These are phyloP conservation scores for Acrocephalus arundinaceus DNA, from an alignment of 2,113 vertebrate genomes.

Conservation along the genomic window DNA sequence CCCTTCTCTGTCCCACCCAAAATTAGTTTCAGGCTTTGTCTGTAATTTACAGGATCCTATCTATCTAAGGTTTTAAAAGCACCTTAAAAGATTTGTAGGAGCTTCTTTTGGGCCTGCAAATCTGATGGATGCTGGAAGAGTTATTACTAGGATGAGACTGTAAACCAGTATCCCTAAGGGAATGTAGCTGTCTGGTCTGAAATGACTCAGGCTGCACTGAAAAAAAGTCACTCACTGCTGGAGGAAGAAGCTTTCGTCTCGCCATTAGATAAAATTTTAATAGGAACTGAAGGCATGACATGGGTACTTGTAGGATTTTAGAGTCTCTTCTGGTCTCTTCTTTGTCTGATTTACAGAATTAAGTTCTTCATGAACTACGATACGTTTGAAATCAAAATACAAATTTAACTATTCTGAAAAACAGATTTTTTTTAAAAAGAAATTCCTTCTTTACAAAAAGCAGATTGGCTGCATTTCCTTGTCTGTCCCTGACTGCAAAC, in stretches of 20 bases:
- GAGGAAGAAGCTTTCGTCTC: background rate
- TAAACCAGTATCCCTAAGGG: constrained; percentile 16
- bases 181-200: constrained; percentile 23
- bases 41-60: background rate
- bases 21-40: background rate
- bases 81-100: constrained; percentile 12
- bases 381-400: background rate
- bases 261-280: constrained; percentile 22
- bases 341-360: background rate
- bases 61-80: background rate
- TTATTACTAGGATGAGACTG: constrained; percentile 20
- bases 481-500: background rate
- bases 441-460: background rate
- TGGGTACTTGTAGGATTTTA: background rate
- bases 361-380: background rate
- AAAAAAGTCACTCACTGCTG: background rate
- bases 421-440: background rate
- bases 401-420: background rate
- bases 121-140: background rate
- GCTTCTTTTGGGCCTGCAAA: constrained; percentile 14
- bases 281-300: background rate
- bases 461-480: background rate
- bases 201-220: constrained; percentile 22
- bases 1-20: background rate
- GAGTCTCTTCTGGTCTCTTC: background rate